phyloP scores from a whole-genome alignment of 2,888 invertebrate genomes.

The Corythucha ciliata region DNA sequence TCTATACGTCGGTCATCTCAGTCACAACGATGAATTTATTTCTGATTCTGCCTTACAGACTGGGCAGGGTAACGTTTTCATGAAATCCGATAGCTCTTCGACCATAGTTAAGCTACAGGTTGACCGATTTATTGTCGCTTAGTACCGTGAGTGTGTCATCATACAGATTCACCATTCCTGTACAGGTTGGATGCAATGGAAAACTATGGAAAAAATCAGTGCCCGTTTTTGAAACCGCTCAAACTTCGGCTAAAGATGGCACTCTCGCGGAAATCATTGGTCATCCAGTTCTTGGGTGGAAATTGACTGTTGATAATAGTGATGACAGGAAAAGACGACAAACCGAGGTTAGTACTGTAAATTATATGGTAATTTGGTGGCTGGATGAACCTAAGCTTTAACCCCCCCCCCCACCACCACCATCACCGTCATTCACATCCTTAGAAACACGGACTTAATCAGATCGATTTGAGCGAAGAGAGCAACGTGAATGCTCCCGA shows the following conservation, averaged over 20 bases:
- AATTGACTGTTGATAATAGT: slow-evolving; percentile 43
- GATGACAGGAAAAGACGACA: slow-evolving; percentile 20
- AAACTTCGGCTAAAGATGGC: slow-evolving; percentile 61
- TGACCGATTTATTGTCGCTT: too few species aligned
- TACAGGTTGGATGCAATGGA: slow-evolving; percentile 65
- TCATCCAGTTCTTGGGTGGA: slow-evolving; percentile 63
- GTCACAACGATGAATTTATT: not conserved
- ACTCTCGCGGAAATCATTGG: slow-evolving; percentile 58
- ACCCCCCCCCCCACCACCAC: too few species aligned
- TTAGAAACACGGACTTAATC: slow-evolving; percentile 11
- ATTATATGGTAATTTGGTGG: not conserved
- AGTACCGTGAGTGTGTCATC: too few species aligned
- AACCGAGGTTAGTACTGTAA: not conserved
- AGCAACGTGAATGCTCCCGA: slow-evolving; percentile 39
- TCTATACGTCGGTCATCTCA: too few species aligned
- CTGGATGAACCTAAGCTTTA: too few species aligned
- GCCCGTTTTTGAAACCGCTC: slow-evolving; percentile 50
- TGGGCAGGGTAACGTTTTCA: too few species aligned
- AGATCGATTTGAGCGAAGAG: slow-evolving; percentile 41
- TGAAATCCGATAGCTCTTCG: too few species aligned
- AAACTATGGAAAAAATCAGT: slow-evolving; percentile 51
- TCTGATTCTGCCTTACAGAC: slow-evolving; percentile 10
- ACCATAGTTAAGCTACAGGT: too few species aligned
- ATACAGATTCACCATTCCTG: slow-evolving; percentile 3
- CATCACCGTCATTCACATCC: too few species aligned